Evolutionary conservation across 2,113 vertebrate genomes (phyloP).

Genomic region (Rhinolophus sinicus): DNA sequence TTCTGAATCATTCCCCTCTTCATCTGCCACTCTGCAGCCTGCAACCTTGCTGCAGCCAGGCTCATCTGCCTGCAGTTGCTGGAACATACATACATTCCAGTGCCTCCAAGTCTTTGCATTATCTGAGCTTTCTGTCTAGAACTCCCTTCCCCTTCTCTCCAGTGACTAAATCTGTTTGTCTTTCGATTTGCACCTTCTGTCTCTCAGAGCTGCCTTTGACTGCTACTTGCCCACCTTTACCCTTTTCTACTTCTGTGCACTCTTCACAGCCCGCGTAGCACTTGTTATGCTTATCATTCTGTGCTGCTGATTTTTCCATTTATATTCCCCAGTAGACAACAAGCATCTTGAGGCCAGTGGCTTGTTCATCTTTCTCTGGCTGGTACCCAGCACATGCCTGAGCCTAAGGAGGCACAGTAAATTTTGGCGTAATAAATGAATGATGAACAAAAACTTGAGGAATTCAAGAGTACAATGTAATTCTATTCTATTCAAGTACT

Average conservation of each 20-base stretch:
- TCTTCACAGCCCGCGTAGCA: background rate
- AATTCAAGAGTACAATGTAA: background rate
- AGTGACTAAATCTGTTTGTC: background rate
- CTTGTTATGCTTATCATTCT: background rate
- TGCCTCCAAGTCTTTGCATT: background rate
- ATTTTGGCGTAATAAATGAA: background rate
- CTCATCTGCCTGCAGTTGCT: background rate
- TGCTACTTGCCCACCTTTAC: too few species aligned
- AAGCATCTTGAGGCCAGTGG: background rate
- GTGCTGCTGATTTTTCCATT: background rate
- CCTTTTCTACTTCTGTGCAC: background rate
- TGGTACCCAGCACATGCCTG: too few species aligned
- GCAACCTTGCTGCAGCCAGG: background rate
- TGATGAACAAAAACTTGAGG: background rate
- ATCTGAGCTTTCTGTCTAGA: background rate
- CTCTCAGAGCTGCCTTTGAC: background rate
- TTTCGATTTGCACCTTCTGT: background rate
- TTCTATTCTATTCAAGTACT: background rate
- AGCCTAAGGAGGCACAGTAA: background rate
- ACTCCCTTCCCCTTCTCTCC: background rate
- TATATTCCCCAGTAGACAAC: background rate
- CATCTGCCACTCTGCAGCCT: background rate
- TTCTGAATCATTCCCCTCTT: background rate
- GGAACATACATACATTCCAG: too few species aligned
- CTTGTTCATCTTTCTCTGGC: background rate